A percentile compares a stretch with the other conserved stretches of the same genome.
These are phyloP conservation scores for Eudemis profundana DNA, from an alignment of 2,888 invertebrate species.

Conservation along the genomic window DNA sequence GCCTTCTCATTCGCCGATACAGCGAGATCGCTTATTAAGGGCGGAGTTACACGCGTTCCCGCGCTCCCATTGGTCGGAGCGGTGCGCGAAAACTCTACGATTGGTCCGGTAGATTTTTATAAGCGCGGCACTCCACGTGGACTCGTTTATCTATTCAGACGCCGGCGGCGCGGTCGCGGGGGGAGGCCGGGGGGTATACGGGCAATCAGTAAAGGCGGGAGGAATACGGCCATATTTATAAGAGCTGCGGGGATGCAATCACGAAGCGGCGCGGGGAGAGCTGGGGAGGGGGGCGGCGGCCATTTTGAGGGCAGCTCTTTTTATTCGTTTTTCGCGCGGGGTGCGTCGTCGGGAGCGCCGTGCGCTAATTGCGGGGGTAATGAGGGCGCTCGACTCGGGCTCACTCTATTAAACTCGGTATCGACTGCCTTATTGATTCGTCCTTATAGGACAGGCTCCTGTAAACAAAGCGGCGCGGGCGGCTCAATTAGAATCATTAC, in stretches of 20 bases:
- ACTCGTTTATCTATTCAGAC: conserved; percentile 87
- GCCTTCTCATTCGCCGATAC: conserved; percentile 64
- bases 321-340: conserved; percentile 86
- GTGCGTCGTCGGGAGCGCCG: conserved; percentile 83
- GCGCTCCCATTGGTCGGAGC: conserved; percentile 62
- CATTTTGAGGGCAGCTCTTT: conserved; percentile 90
- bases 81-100: conserved; percentile 56
- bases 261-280: conserved; percentile 84
- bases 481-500: conserved; percentile 79
- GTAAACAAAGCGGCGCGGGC: conserved; percentile 76
- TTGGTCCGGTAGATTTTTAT: conserved; percentile 83
- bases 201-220: conserved; percentile 86
- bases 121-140: conserved; percentile 84
- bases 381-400: conserved; percentile 83
- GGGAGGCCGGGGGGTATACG: conserved; percentile 85
- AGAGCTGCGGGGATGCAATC: conserved; percentile 86
- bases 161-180: conserved; percentile 85
- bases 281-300: conserved; percentile 86
- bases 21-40: conserved; percentile 84
- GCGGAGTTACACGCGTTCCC: conserved; percentile 82
- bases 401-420: conserved; percentile 84
- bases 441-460: conserved; percentile 66
- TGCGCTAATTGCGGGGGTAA: conserved; percentile 85
- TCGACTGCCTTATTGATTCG: conserved; percentile 85
- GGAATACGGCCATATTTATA: conserved; percentile 86